Conservation (phyloP, 2,888 invertebrate species). For the Nomada flava region DNA sequence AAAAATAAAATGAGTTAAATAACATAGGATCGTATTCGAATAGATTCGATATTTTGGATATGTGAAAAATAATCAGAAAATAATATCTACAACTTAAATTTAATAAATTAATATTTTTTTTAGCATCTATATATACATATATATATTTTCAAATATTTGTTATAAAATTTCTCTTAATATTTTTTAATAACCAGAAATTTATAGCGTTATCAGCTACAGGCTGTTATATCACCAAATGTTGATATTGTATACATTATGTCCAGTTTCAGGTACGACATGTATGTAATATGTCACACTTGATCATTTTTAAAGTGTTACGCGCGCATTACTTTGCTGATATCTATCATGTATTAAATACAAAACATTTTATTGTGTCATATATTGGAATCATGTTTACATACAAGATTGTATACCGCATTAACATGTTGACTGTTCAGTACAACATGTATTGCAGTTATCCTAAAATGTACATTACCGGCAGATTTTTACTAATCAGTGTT, state of each 20-base stretch:
- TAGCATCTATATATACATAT: constrained; percentile 46
- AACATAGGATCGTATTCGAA: constrained; percentile 53
- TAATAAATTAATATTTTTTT: constrained; percentile 69
- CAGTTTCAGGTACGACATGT: constrained; percentile 52
- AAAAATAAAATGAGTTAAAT: constrained; percentile 43
- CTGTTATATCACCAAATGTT: constrained; percentile 67
- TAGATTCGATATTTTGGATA: constrained; percentile 69
- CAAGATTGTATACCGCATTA: neutral
- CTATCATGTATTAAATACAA: constrained; percentile 5
- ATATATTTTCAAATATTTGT: constrained; percentile 66
- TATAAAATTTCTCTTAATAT: constrained; percentile 65
- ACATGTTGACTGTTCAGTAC: constrained; percentile 13
- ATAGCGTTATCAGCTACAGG: constrained; percentile 64
- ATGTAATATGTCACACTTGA: constrained; percentile 51
- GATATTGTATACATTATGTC: constrained; percentile 64
- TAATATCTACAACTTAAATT: constrained; percentile 62
- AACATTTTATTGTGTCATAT: constrained; percentile 14
- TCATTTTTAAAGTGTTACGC: constrained; percentile 53
- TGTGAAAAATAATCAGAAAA: constrained; percentile 65
- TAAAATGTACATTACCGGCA: constrained; percentile 34
- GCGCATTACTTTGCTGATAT: constrained; percentile 55
- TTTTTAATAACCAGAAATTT: constrained; percentile 64
- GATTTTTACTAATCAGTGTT: constrained; percentile 47
- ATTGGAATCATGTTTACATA: constrained; percentile 14
- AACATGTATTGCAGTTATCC: constrained; percentile 37